Evolutionary conservation across 2,888 invertebrate species (phyloP).

Genomic region (Nipponacmea schrenckii): DNA sequence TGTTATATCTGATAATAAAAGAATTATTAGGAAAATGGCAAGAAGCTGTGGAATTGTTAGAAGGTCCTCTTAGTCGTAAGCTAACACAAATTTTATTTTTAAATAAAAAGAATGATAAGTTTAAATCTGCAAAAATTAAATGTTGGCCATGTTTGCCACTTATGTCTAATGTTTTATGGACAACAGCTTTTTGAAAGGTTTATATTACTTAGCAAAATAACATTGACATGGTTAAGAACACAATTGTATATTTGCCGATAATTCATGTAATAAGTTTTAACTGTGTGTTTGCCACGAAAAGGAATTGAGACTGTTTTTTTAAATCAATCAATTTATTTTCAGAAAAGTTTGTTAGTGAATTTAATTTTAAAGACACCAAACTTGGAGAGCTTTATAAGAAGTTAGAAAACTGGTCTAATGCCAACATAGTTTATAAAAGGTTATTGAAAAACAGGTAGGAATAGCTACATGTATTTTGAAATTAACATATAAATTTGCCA

Average conservation of each 20-base stretch:
- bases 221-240: too few species aligned
- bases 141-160: not conserved
- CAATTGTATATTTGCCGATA: too few species aligned
- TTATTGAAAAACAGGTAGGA: constrained; percentile 79
- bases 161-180: too few species aligned
- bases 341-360: constrained; percentile 73
- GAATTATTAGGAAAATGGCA: constrained; percentile 80
- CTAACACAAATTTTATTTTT: not conserved
- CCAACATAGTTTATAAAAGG: constrained; percentile 80
- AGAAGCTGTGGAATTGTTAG: constrained; percentile 84
- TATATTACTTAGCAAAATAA: too few species aligned
- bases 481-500: not conserved
- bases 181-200: too few species aligned
- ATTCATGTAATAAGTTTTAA: too few species aligned
- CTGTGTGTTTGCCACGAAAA: too few species aligned
- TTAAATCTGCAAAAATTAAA: not conserved
- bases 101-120: too few species aligned
- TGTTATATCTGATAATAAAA: constrained; percentile 88
- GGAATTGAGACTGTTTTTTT: too few species aligned
- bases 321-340: constrained; percentile 16
- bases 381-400: constrained; percentile 81
- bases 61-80: constrained; percentile 77
- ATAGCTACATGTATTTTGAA: not conserved
- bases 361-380: constrained; percentile 74
- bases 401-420: constrained; percentile 79